Base-by-base conservation (phyloP, 2,888 invertebrate genomes). In the Dermolepida albohirtum region DNA sequence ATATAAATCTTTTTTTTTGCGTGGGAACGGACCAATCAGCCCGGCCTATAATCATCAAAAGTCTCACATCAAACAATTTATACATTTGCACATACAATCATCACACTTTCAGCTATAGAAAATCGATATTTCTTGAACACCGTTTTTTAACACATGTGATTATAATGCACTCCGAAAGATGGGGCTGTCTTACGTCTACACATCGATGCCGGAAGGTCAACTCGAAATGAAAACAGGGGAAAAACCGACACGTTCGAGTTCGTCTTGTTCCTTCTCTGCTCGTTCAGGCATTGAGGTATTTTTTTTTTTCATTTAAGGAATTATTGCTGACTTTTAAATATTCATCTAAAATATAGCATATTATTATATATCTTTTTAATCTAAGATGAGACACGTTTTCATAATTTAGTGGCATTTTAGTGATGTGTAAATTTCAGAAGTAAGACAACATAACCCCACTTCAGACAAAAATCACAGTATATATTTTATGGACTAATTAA, bases 131-230 rank as follows among this genome's bases (percentile, higher is more conserved):
- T 77, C 75, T 77, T 80, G 81, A 83, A 83, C 83, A 82, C 83
- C 81, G 81, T 43, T 80, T 79, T n/a, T 79, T 82, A 81, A 82
- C 81, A 81, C 81, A 77, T 80, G 83, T 82, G 83, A 83, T 83
- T 80, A 79, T 73, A 70, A 68, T 66, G 70, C 59, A 47, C 70
- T 70, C 68, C 59, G 27, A 69, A 66, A 70, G 50, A 51, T 40
- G 57, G 50, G 66, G 64, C 29, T 63, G 16, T 16, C 43, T 64
- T 64, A 40, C 43, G 14, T 51, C 34, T 14, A 34, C 49, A 49
- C 49, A 49, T 49, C 49, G 5, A n/a, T 49, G 14, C n/a, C n/a
- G 16, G 5, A 16, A 17, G 14, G 12, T 1, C 14, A 0, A n/a
- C 17, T 22, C 14, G 14, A 16, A 17, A 49, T 49, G 8, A 22